These are phyloP conservation scores for Chelonoidis abingdonii DNA, from an alignment of 2,113 vertebrate species.

Conservation along the genomic window DNA sequence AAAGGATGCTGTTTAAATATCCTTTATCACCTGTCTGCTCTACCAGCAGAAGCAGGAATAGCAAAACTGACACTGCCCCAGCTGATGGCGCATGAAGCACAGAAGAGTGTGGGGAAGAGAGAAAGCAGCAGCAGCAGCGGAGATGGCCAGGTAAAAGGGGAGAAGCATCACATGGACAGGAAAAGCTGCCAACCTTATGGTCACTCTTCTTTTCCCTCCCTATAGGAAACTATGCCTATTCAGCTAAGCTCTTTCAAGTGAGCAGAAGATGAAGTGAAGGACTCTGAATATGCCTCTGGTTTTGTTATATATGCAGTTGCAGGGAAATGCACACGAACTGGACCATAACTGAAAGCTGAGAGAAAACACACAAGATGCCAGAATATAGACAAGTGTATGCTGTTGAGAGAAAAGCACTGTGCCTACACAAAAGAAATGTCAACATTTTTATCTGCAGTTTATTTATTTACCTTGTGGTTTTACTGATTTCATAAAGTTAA, in stretches of 20 bases:
- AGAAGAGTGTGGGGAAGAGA: not conserved
- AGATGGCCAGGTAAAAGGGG: not conserved
- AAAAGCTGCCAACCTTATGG: not conserved
- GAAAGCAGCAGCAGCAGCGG: not conserved
- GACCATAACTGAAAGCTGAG: not conserved
- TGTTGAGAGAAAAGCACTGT: not conserved
- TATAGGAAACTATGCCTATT: not conserved
- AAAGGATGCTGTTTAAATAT: not conserved
- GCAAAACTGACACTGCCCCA: not conserved
- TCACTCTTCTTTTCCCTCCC: not conserved
- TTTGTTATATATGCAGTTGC: not conserved
- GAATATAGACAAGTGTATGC: not conserved
- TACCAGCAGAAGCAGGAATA: not conserved
- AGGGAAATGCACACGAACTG: not conserved
- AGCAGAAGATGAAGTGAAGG: not conserved
- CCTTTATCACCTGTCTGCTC: not conserved
- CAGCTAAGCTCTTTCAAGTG: not conserved
- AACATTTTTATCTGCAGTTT: not conserved
- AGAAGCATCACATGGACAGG: not conserved
- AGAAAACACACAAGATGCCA: not conserved
- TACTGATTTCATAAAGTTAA: not conserved
- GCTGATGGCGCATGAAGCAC: not conserved
- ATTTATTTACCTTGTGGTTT: not conserved
- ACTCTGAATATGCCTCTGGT: not conserved
- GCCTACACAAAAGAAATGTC: not conserved